Base-by-base conservation (phyloP, 2,888 invertebrate genomes). In the Pyrocoelia pectoralis region DNA sequence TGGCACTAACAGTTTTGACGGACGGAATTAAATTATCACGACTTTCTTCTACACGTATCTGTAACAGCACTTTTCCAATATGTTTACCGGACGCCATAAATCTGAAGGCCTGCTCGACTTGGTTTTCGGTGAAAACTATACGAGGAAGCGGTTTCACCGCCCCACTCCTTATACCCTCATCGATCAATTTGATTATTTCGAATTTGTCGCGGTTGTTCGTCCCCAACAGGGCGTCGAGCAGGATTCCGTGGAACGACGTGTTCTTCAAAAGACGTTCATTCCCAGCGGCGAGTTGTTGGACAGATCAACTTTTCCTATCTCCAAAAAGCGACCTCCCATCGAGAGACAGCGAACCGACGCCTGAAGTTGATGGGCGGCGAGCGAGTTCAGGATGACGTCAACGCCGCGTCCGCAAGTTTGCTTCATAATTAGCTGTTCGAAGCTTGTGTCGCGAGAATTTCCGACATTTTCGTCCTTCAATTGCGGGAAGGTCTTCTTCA, bases 21-120 rank as follows among this genome's bases (percentile, higher is more conserved):
- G 81, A 74, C 1, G 89, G 85, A 70, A 82, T 81, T 5, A 84
- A 66, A 0, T 82, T 74, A 56, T 80, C 78, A 46, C 81, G 78
- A 0, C 82, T 72, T 79, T 95, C 94, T 81, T 96, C 96, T 19
- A 92, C 89, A 65, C 94, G 88, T 61, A 98, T 90, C 82, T 96
- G 93, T 70, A 98, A 82, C 52, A 98, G 81, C 53, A 98, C 98
- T 86, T 98, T 98, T 73, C 98, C 98, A 75, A 98, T 95, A 82
- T 98, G 98, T 80, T 95, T 96, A 65, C 98, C 98, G 6, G 95
- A 91, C 12, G 97, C 98, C 96, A 98, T 98, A 83, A 87, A 96
- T 70, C 91, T 85, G 86, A 97, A 98, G 1, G 97, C 96, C 77
- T 93, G 91, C 81, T 98, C 98, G 15, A 95, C 88, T 83, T 97